Percentiles rank a stretch among this genome's conserved stretches.
These are phyloP conservation scores for Scaptomyza graminum DNA, from an alignment of 1,140 invertebrate species.

Conservation along the genomic window DNA sequence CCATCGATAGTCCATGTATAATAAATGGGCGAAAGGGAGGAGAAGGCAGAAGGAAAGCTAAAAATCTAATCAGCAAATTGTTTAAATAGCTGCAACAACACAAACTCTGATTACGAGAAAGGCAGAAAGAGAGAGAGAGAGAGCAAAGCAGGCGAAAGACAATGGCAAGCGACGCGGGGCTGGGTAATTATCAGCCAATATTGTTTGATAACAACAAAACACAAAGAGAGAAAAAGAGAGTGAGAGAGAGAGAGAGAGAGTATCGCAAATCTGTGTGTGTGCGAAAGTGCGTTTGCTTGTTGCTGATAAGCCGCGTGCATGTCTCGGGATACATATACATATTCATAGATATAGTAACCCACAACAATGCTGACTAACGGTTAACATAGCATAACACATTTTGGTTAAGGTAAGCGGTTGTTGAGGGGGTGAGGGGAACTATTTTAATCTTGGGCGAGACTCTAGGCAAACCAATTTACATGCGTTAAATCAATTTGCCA, in stretches of 20 bases:
- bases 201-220: conserved; percentile 39
- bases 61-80: conserved; percentile 79
- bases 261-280: not conserved
- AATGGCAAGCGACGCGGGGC: too few relatives aligned
- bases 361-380: not conserved
- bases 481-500: conserved; percentile 51
- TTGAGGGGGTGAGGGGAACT: not conserved
- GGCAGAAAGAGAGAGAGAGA: not conserved
- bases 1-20: conserved; percentile 15
- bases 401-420: too few relatives aligned
- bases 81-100: conserved; percentile 76
- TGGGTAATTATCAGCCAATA: conserved; percentile 22
- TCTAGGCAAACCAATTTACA: conserved; percentile 19
- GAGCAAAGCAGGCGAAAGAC: not conserved
- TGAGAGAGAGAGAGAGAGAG: not conserved
- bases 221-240: not conserved
- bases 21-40: not conserved
- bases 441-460: not conserved
- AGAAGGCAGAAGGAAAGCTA: conserved; percentile 27
- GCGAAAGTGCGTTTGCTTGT: conserved; percentile 19
- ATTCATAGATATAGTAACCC: not conserved
- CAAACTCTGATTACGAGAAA: conserved; percentile 11
- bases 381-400: not conserved
- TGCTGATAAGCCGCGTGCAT: conserved; percentile 17
- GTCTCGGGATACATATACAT: not conserved